Percentiles rank a stretch among this genome's conserved stretches.
Conservation (phyloP, 2,888 invertebrate species). For the Cancer borealis region DNA sequence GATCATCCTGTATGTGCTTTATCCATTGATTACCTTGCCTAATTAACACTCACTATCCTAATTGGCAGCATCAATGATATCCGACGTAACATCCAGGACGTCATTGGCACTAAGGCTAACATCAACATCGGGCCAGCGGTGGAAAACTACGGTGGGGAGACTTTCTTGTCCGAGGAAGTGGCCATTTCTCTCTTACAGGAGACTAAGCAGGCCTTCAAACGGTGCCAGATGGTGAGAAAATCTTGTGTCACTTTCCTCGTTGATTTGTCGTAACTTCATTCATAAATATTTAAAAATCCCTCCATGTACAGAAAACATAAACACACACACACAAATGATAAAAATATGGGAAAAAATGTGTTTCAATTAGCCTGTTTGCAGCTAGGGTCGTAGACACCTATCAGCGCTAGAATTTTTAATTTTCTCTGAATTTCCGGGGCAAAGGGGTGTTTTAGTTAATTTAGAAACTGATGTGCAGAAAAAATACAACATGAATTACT, state of each 20-base stretch:
- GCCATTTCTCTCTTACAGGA: constrained; percentile 94
- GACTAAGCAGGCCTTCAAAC: constrained; percentile 92
- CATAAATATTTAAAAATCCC: no score
- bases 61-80: constrained; percentile 87
- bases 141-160: constrained; percentile 98
- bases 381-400: no score
- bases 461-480: no score
- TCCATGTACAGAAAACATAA: no score
- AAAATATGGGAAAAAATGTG: no score
- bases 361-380: no score
- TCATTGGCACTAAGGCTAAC: constrained; percentile 93
- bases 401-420: no score
- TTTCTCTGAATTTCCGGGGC: no score
- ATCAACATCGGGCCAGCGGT: constrained; percentile 93
- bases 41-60: neutral
- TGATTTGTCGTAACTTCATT: no score
- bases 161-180: constrained; percentile 95
- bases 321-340: no score
- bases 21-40: neutral
- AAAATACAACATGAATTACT: no score
- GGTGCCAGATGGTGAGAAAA: constrained; percentile 86
- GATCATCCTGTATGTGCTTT: neutral
- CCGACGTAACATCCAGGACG: constrained; percentile 94
- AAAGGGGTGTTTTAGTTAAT: no score
- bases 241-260: neutral